Conservation (phyloP, 2,888 invertebrate genomes). For the Eupelmus urozonus region DNA sequence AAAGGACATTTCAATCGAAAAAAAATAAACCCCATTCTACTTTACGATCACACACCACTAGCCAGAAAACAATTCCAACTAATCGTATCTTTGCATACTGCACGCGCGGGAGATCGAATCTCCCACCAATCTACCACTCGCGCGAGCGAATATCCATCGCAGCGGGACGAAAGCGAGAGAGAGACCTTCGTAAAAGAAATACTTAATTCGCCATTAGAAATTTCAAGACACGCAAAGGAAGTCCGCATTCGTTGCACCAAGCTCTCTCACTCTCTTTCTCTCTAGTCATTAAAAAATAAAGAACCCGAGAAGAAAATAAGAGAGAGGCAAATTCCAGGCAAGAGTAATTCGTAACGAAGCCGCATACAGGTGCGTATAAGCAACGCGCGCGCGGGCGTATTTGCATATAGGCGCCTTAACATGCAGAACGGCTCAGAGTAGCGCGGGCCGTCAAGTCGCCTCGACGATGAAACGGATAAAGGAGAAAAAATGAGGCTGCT, state of each 20-base stretch:
- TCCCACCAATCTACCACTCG: background rate
- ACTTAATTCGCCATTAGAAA: constrained; percentile 52
- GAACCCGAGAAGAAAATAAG: background rate
- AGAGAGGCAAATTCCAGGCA: constrained; percentile 32
- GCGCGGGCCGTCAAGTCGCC: constrained; percentile 36
- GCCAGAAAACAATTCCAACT: too few species aligned
- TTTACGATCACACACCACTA: too few species aligned
- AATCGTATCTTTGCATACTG: background rate
- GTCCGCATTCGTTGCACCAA: constrained; percentile 42
- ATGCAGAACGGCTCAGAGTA: constrained; percentile 14
- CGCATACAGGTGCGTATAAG: background rate
- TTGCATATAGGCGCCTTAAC: constrained; percentile 36
- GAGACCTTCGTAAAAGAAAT: constrained; percentile 37
- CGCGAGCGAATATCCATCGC: constrained; percentile 29
- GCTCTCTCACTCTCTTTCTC: too few species aligned
- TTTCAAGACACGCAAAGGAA: constrained; percentile 54
- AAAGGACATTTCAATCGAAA: too few species aligned
- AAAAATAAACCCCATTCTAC: too few species aligned
- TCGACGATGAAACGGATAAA: constrained; percentile 29
- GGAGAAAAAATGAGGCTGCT: constrained; percentile 23
- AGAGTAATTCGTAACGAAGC: constrained; percentile 37
- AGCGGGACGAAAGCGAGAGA: constrained; percentile 21
- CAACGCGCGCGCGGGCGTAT: too few species aligned
- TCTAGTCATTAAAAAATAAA: constrained; percentile 48
- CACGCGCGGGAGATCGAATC: background rate